Evolutionary conservation across 2,797 vertebrate species (phyloP).

Genomic region (Ptychobarbus kaznakovi): DNA sequence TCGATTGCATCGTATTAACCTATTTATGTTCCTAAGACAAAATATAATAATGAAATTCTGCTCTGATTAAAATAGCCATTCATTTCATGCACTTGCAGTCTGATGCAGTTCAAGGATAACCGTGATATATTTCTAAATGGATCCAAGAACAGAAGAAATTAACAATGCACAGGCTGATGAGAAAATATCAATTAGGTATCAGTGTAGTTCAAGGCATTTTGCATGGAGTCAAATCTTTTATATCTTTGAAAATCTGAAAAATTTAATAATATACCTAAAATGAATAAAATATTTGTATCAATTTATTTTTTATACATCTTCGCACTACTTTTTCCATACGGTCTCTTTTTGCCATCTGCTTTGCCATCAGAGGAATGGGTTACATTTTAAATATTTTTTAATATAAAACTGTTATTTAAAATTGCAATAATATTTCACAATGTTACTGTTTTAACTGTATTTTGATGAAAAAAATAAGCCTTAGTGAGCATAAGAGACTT

Average conservation of each 20-base stretch:
- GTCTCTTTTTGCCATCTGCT: too few species aligned
- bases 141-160: background rate
- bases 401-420: background rate
- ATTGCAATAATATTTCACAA: background rate
- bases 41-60: slow-evolving; percentile 8
- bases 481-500: too few species aligned
- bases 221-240: background rate
- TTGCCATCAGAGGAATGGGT: background rate
- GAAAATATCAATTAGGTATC: background rate
- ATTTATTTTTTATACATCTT: background rate
- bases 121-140: background rate
- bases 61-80: slow-evolving; percentile 2
- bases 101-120: background rate
- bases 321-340: background rate
- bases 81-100: background rate
- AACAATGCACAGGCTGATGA: background rate
- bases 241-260: too few species aligned
- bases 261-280: too few species aligned
- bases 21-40: background rate
- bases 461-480: too few species aligned
- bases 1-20: background rate
- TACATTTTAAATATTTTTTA: background rate
- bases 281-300: background rate
- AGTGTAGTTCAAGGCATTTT: background rate
- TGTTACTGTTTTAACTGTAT: background rate